Evolutionary conservation across 2,888 invertebrate species (phyloP), one percentile per base, ranked within the genome.

Genomic region (Brenthis daphne): DNA sequence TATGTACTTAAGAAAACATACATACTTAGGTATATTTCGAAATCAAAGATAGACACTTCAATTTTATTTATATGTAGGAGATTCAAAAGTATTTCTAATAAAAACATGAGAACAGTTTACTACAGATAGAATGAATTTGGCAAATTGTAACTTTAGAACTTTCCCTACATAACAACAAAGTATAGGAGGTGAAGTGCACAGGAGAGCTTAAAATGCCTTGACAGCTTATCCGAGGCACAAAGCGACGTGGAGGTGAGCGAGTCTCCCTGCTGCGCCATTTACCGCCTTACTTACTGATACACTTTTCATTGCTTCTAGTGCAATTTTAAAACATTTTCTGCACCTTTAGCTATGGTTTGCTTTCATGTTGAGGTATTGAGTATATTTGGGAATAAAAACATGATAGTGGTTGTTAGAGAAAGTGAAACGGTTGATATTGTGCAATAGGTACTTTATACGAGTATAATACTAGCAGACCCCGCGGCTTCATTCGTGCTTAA

Each of bases 151-250:
- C 70, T 68, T 70, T 24, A 70, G 56, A 67, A 65, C 54, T 63
- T 63, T 65, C 54, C 65, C 57, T 65, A 68, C 24, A 57, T 58
- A 55, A 72, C 67, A 65, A 65, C 56, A 72, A 70, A 68, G 67
- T 72, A 61, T 68, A 57, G 50, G 72, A 64, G 65, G 69, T 71
- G 69, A 72, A 73, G 66, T 60, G 65, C 69, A 72, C 71, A 74
- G 69, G 57, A 68, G 68, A 72, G 71, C 67, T 72, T 70, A 72
- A 72, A 77, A 76, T 74, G 74, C 75, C 68, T 77, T 74, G 77
- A 78, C 79, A 78, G 77, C 74, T 81, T 81, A 82, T 80, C 77
- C 76, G 60, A 64, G 69, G 67, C 74, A 78, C 75, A 78, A 79
- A 77, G 76, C 74, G 67, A 66, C 64, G 70, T 71, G 68, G 68